Evolutionary conservation across 2,797 vertebrate genomes (phyloP).

Genomic region (Danio tinwini): DNA sequence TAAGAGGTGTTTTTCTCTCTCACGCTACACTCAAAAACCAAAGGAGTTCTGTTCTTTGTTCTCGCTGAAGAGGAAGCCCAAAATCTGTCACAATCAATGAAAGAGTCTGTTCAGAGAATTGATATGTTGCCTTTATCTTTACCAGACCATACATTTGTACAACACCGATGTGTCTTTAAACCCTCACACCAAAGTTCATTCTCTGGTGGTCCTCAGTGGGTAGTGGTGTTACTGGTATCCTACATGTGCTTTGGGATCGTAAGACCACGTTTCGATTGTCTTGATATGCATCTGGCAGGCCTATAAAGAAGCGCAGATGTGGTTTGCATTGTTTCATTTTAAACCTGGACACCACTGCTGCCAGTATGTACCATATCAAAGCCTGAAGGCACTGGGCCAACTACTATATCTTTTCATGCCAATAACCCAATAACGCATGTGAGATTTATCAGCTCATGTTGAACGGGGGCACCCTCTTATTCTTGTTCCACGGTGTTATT

Average conservation of each 20-base stretch:
- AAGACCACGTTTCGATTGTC: conserved; percentile 57
- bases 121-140: conserved; percentile 41
- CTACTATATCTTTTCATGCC: conserved; percentile 8
- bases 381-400: conserved; percentile 23
- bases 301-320: conserved; percentile 55
- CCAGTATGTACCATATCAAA: conserved; percentile 24
- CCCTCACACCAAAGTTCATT: conserved; percentile 10
- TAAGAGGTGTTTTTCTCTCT: conserved; percentile 13
- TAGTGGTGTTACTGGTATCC: conserved; percentile 39
- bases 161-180: conserved; percentile 18
- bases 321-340: conserved; percentile 52
- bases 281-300: conserved; percentile 63
- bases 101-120: conserved; percentile 31
- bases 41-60: conserved; percentile 37
- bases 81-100: conserved; percentile 54
- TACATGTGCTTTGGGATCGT: conserved; percentile 47
- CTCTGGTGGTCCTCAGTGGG: conserved; percentile 56
- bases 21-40: conserved; percentile 7
- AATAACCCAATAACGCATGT: conserved; percentile 41
- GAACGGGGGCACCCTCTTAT: conserved; percentile 25
- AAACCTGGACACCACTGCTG: conserved; percentile 32
- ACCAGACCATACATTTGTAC: conserved; percentile 42
- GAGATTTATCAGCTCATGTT: conserved; percentile 33
- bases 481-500: conserved; percentile 18
- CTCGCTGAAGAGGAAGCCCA: conserved; percentile 50